These are phyloP conservation scores for Rhodophaea formosa DNA, from an alignment of 2,888 invertebrate genomes.

Conservation along the genomic window DNA sequence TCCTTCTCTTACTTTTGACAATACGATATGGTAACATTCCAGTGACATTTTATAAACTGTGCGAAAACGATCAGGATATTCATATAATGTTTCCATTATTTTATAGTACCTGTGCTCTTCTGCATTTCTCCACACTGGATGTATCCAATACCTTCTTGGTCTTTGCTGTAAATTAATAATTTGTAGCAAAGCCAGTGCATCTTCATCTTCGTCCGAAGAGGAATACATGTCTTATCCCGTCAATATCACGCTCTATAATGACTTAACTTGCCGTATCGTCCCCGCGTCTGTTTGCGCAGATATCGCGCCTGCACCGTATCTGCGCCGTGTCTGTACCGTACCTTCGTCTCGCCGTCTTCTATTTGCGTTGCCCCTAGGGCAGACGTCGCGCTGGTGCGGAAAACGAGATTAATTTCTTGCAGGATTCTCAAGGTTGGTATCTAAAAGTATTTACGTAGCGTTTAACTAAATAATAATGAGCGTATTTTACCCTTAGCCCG, in stretches of 20 bases:
- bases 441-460: too few relatives aligned
- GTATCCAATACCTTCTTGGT: slow-evolving; percentile 27
- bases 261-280: slow-evolving; percentile 1
- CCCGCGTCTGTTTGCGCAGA: not conserved
- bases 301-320: too few relatives aligned
- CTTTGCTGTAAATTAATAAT: slow-evolving; percentile 26
- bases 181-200: slow-evolving; percentile 26
- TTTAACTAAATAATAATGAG: too few relatives aligned
- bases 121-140: slow-evolving; percentile 21
- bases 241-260: not conserved
- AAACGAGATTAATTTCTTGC: too few relatives aligned
- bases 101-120: slow-evolving; percentile 24
- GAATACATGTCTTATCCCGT: not conserved
- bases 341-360: too few relatives aligned
- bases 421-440: too few relatives aligned
- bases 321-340: too few relatives aligned
- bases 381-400: too few relatives aligned
- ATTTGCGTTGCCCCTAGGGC: too few relatives aligned
- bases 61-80: slow-evolving; percentile 28
- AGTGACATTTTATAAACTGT: slow-evolving; percentile 28
- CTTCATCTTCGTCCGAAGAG: not conserved
- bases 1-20: slow-evolving; percentile 27
- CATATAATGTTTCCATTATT: slow-evolving; percentile 19
- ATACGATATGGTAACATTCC: slow-evolving; percentile 28
- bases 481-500: too few relatives aligned